These are phyloP conservation scores for Drosophila kanapiae DNA, from an alignment of 1,140 invertebrate species.

Conservation along the genomic window DNA sequence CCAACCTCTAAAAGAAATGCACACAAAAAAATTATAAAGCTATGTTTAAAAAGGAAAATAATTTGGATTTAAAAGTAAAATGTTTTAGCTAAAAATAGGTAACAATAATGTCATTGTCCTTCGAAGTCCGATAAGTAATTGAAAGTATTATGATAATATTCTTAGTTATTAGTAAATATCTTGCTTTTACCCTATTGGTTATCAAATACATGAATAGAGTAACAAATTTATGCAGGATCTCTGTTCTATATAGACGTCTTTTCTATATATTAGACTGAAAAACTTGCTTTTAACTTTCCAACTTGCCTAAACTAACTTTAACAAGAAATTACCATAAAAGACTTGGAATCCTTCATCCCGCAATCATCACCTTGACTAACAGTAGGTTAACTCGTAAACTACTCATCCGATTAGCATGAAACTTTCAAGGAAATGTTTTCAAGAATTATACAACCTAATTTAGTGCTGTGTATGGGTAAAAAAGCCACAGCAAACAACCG, in stretches of 20 bases:
- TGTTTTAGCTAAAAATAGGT: too few relatives aligned
- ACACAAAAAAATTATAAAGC: neutral
- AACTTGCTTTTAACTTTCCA: neutral
- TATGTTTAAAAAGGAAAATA: neutral
- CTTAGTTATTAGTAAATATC: neutral
- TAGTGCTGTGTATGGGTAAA: neutral
- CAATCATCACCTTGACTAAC: neutral
- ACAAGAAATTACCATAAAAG: neutral
- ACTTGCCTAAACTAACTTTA: neutral
- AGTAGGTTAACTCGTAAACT: slow-evolving; percentile 3
- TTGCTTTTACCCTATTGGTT: neutral
- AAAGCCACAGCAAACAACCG: slow-evolving; percentile 32
- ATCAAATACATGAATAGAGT: too few relatives aligned
- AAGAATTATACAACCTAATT: neutral
- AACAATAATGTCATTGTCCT: too few relatives aligned
- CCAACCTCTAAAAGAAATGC: neutral
- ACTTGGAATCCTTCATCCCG: neutral
- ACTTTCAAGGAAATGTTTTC: neutral
- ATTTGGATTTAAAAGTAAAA: neutral
- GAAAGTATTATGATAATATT: neutral
- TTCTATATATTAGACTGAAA: neutral
- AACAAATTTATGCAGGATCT: neutral
- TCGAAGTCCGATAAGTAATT: accelerated
- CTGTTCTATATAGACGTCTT: neutral
- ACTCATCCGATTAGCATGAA: neutral